Evolutionary conservation across 2,888 invertebrate genomes (phyloP).

Genomic region (Ormyrus pomaceus): DNA sequence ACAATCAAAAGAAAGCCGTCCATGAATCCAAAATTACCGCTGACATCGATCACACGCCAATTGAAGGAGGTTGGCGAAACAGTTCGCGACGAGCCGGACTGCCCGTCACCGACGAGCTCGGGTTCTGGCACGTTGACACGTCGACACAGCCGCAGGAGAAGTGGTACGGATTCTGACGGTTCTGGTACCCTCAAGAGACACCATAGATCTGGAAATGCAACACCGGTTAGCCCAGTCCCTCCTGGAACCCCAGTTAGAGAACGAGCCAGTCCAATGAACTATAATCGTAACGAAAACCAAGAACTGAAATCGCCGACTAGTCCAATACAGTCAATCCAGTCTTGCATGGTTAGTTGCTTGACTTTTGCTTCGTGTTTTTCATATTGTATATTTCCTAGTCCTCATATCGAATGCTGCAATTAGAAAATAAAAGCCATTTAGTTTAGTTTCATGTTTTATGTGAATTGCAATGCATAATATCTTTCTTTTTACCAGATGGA

Average conservation of each 20-base stretch:
- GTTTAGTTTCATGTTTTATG: too few species aligned
- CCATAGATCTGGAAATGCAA: conserved; percentile 76
- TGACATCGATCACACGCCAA: conserved; percentile 93
- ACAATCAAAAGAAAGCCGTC: conserved; percentile 96
- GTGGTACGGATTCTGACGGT: conserved; percentile 76
- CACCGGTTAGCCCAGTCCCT: conserved; percentile 75
- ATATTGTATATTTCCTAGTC: too few species aligned
- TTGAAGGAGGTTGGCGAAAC: conserved; percentile 92
- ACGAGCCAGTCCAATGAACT: conserved; percentile 75
- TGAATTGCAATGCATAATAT: background rate
- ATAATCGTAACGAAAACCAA: conserved; percentile 67
- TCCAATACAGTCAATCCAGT: conserved; percentile 64
- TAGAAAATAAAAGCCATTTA: too few species aligned
- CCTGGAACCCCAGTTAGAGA: conserved; percentile 77
- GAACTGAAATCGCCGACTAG: conserved; percentile 72
- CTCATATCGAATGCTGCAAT: too few species aligned
- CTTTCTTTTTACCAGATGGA: conserved; percentile 75
- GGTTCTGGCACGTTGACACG: conserved; percentile 78
- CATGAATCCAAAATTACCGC: conserved; percentile 92
- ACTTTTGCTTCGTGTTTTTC: too few species aligned
- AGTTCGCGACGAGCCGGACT: conserved; percentile 77
- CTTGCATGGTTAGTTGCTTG: conserved; percentile 67
- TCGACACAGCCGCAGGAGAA: conserved; percentile 78
- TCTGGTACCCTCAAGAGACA: conserved; percentile 73
- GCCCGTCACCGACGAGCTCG: conserved; percentile 75